These are phyloP conservation scores for Crocidura indochinensis DNA, from an alignment of 2,797 vertebrate species.

Conservation along the genomic window DNA sequence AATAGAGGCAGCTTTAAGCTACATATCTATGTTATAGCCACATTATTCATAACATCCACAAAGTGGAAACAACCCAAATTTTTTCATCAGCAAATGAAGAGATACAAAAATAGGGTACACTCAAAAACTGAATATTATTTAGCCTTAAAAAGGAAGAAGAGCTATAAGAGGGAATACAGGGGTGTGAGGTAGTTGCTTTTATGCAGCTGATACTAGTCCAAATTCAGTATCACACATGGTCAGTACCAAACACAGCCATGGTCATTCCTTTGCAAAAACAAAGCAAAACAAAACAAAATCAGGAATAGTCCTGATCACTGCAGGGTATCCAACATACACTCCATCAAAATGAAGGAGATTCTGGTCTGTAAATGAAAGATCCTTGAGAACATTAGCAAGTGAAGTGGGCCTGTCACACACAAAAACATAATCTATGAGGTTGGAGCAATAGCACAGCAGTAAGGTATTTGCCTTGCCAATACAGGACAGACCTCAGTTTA, in stretches of 20 bases:
- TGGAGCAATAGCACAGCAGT: too few relatives aligned
- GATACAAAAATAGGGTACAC: background rate
- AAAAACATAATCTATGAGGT: background rate
- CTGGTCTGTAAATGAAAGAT: background rate
- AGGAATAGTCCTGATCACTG: too few relatives aligned
- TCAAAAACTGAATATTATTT: constrained; percentile 33
- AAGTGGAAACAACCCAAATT: background rate
- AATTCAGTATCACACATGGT: too few relatives aligned
- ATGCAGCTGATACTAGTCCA: too few relatives aligned
- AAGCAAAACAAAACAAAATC: too few relatives aligned
- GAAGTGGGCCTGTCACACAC: constrained; percentile 12
- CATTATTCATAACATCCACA: constrained; percentile 35
- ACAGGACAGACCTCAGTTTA: too few relatives aligned
- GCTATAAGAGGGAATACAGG: too few relatives aligned
- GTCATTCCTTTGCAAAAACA: too few relatives aligned
- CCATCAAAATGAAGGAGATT: background rate
- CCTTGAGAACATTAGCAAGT: background rate
- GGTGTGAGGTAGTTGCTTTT: too few relatives aligned
- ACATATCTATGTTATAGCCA: background rate
- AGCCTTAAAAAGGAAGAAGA: background rate
- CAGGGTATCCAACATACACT: too few relatives aligned
- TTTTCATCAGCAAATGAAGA: background rate
- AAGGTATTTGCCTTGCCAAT: too few relatives aligned
- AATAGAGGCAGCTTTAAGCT: background rate
- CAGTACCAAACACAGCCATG: too few relatives aligned